These are phyloP conservation scores for Dromaius novaehollandiae DNA, from an alignment of 2,113 vertebrate genomes.

Conservation along the genomic window DNA sequence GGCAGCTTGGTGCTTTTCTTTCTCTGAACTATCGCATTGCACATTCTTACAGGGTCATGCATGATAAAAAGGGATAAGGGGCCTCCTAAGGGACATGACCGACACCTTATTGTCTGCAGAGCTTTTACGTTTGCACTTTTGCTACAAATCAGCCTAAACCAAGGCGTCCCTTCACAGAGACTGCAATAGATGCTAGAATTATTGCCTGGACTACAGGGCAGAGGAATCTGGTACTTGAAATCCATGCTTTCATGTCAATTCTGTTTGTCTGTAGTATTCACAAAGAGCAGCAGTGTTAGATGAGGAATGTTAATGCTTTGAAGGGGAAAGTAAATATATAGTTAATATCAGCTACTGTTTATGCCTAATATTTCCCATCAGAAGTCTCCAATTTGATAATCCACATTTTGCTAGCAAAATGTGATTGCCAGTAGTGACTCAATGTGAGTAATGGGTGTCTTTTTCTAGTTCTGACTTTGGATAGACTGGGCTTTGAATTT, in stretches of 20 bases:
- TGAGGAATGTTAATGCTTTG: background rate
- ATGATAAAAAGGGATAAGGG: conserved; percentile 10
- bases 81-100: background rate
- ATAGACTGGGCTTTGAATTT: background rate
- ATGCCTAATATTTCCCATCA: background rate
- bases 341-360: background rate
- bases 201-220: background rate
- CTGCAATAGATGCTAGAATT: background rate
- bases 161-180: background rate
- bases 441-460: background rate
- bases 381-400: background rate
- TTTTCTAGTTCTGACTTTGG: background rate
- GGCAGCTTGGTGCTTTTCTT: conserved; percentile 7
- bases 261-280: background rate
- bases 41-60: conserved; percentile 57
- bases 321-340: background rate
- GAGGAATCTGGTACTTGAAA: background rate
- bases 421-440: background rate
- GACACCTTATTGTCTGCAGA: background rate
- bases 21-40: background rate
- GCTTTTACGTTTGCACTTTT: background rate
- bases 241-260: background rate
- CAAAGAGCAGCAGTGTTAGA: background rate
- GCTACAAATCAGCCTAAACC: background rate
- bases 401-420: background rate